Evolutionary conservation across 2,113 vertebrate genomes (phyloP).

Genomic region (Myotis brandtii): DNA sequence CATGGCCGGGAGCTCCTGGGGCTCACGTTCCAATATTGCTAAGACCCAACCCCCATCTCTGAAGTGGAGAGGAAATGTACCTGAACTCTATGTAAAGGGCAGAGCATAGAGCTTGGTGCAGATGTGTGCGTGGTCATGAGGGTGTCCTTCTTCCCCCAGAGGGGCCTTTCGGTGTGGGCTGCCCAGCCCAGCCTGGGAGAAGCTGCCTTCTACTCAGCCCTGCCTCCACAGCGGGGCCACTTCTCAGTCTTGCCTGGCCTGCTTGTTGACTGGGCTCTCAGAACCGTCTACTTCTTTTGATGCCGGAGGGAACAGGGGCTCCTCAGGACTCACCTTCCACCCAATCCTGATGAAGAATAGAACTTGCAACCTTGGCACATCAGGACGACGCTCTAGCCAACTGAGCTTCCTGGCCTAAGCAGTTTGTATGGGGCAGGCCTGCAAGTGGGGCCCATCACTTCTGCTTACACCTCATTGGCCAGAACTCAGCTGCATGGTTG

Average conservation of each 20-base stretch:
- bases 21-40: neutral
- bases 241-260: neutral
- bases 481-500: neutral
- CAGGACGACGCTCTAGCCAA: no score
- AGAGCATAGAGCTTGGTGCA: neutral
- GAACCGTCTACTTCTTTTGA: conserved; percentile 7
- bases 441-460: neutral
- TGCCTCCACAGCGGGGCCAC: neutral
- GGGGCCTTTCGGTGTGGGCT: neutral
- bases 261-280: neutral
- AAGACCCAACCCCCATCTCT: neutral
- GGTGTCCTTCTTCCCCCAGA: neutral
- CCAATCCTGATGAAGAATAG: neutral
- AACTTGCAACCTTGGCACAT: no score
- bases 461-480: neutral
- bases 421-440: neutral
- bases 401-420: no score
- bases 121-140: neutral
- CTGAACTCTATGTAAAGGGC: neutral
- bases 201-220: neutral
- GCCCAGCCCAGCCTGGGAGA: neutral
- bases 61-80: neutral
- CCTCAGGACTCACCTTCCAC: neutral
- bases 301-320: neutral
- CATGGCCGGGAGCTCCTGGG: neutral